Percentiles rank a stretch among this genome's conserved stretches.
Evolutionary conservation across 30 jellyfish, hydroid and myxozoan genomes (phyloP).

Genomic region (Mastigias papua): DNA sequence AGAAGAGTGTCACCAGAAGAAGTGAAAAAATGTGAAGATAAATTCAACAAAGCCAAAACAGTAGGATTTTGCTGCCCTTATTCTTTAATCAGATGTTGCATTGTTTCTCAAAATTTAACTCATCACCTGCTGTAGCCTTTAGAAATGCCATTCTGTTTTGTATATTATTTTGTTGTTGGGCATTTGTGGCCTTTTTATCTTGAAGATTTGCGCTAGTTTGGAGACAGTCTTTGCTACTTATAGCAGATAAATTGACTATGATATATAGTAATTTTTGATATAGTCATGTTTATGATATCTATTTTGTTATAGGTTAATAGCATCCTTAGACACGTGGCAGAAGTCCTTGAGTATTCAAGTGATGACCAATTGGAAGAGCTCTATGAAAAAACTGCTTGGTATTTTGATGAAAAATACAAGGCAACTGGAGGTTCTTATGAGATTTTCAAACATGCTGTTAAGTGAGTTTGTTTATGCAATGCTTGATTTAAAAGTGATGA

Average conservation of each 20-base stretch:
- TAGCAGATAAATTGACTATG: too few species aligned
- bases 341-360: constrained; percentile 76
- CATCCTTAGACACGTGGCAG: constrained; percentile 94
- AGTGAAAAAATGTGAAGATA: constrained; percentile 98
- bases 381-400: constrained; percentile 97
- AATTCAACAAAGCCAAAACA: constrained; percentile 95
- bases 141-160: too few species aligned
- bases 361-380: constrained; percentile 92
- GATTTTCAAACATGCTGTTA: constrained; percentile 97
- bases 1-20: constrained; percentile 98
- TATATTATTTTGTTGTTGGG: too few species aligned
- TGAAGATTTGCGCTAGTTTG: too few species aligned
- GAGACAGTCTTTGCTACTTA: too few species aligned
- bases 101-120: too few species aligned
- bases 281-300: too few species aligned
- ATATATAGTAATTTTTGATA: too few species aligned
- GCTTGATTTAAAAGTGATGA: too few species aligned
- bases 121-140: too few species aligned
- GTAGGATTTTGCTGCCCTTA: constrained; percentile 46
- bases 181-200: too few species aligned
- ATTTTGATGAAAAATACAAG: constrained; percentile 90
- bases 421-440: constrained; percentile 99
- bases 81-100: background rate
- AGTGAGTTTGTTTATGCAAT: constrained; percentile 57
- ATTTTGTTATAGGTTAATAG: constrained; percentile 83